Evolutionary conservation across 2,113 vertebrate species (phyloP).

Genomic region (Pheucticus melanocephalus): DNA sequence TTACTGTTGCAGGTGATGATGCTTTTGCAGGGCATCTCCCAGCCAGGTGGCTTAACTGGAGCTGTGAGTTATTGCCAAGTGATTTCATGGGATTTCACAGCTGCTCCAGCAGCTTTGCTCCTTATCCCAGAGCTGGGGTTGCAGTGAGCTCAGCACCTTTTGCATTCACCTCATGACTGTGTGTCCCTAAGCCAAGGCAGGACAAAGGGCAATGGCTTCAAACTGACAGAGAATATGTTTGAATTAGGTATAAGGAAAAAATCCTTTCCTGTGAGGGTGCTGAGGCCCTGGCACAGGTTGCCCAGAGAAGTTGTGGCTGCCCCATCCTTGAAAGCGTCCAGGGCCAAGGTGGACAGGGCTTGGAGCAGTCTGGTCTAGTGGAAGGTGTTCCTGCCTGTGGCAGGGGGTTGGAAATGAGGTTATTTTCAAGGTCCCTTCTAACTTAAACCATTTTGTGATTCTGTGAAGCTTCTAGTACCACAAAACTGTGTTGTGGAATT

Average conservation of each 20-base stretch:
- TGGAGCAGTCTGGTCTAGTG: background rate
- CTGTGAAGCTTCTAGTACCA: background rate
- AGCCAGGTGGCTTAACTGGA: conserved; percentile 3
- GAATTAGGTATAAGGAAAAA: background rate
- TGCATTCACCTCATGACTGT: rapidly evolving
- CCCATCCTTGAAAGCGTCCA: background rate
- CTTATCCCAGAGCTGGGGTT: background rate
- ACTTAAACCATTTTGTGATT: background rate
- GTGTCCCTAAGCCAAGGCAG: background rate
- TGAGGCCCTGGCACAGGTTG: background rate
- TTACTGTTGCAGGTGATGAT: background rate
- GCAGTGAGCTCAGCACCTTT: background rate
- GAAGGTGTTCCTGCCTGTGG: background rate
- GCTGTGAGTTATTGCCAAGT: background rate
- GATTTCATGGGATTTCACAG: background rate
- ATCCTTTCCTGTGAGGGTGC: background rate
- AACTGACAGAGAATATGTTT: background rate
- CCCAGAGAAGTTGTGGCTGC: background rate
- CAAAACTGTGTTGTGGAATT: background rate
- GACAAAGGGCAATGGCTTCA: background rate
- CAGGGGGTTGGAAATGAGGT: background rate
- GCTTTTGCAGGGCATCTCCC: background rate
- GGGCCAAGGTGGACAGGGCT: background rate
- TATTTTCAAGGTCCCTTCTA: background rate
- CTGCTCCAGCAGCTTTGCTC: background rate